These are phyloP conservation scores for Steinernema carpocapsae DNA, from an alignment of 2,888 invertebrate species.

Conservation along the genomic window DNA sequence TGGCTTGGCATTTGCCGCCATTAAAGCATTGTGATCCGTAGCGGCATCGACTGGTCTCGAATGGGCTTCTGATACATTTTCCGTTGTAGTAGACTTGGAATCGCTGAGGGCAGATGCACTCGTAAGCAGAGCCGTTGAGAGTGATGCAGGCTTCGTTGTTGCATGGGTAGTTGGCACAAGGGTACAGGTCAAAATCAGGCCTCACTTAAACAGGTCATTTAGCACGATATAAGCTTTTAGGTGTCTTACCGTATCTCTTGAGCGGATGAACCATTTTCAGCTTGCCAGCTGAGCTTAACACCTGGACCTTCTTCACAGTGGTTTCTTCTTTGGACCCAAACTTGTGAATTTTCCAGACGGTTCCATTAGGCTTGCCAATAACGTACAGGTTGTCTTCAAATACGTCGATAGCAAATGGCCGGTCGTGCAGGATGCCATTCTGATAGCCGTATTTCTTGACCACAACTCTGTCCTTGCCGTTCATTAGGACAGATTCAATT, in stretches of 20 bases:
- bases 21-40: constrained; percentile 38
- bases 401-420: constrained; percentile 78
- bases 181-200: neutral
- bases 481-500: constrained; percentile 77
- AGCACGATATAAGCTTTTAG: too few species aligned
- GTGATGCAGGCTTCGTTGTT: constrained; percentile 49
- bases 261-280: constrained; percentile 40
- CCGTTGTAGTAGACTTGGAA: neutral
- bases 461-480: constrained; percentile 77
- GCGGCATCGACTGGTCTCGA: constrained; percentile 5
- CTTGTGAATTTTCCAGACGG: constrained; percentile 76
- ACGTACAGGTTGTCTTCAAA: constrained; percentile 79
- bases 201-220: too few species aligned
- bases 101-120: constrained; percentile 40
- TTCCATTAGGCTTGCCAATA: constrained; percentile 76
- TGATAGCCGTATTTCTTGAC: constrained; percentile 74
- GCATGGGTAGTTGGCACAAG: constrained; percentile 12
- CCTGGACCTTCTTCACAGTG: constrained; percentile 12
- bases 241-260: constrained; percentile 42
- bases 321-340: constrained; percentile 72
- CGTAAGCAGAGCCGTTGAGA: constrained; percentile 41
- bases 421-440: constrained; percentile 70
- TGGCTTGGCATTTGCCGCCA: constrained; percentile 33
- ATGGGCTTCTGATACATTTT: neutral
- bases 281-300: constrained; percentile 28